phyloP scores from a whole-genome alignment of 2,113 vertebrate genomes.

The Syngnathus floridae region DNA sequence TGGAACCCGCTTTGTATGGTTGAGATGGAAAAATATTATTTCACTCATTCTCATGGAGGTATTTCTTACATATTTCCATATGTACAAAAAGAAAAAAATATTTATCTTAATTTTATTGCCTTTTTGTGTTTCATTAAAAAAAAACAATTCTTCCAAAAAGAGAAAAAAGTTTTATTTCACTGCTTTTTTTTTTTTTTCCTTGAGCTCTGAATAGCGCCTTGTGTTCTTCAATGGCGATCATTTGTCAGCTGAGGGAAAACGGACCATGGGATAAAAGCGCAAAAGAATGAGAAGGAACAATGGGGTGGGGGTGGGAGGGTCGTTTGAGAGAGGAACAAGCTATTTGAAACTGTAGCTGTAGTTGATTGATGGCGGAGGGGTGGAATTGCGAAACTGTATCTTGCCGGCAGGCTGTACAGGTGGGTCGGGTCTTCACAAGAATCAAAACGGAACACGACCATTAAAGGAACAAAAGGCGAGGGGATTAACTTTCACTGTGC shows the following conservation, averaged over 20 bases:
- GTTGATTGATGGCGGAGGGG: conserved; percentile 15
- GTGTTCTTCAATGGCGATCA: conserved; percentile 47
- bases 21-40: conserved; percentile 66
- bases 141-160: conserved; percentile 52
- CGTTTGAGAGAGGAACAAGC: conserved; percentile 31
- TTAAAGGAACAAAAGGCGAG: conserved; percentile 59
- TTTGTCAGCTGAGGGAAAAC: conserved; percentile 50
- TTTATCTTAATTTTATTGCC: conserved; percentile 82
- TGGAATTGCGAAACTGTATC: conserved; percentile 53
- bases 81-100: conserved; percentile 70
- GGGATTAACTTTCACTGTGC: conserved; percentile 44
- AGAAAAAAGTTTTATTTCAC: background rate
- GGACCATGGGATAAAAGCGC: conserved; percentile 36
- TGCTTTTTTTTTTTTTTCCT: background rate
- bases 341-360: conserved; percentile 58
- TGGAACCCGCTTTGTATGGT: conserved; percentile 66
- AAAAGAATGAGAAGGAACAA: conserved; percentile 23
- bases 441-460: conserved; percentile 58
- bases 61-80: conserved; percentile 68
- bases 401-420: conserved; percentile 47
- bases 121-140: conserved; percentile 76
- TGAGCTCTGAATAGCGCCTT: conserved; percentile 25
- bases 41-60: conserved; percentile 65
- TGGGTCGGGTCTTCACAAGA: conserved; percentile 58
- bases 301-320: conserved; percentile 18